These are phyloP conservation scores for Macroramphosus scolopax DNA, from an alignment of 2,797 vertebrate genomes.

Conservation along the genomic window DNA sequence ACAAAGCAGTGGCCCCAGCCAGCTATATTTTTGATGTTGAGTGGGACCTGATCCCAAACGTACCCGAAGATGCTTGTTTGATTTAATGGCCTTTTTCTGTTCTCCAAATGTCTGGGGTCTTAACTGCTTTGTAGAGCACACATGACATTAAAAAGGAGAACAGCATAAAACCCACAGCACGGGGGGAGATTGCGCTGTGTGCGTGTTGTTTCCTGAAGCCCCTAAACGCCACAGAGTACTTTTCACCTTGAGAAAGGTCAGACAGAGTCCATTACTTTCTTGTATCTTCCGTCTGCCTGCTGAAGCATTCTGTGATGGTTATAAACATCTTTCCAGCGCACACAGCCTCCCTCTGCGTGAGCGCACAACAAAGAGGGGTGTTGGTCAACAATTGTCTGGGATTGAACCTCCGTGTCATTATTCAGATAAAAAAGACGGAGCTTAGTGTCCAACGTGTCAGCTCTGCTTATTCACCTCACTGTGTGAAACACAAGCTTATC, in stretches of 20 bases:
- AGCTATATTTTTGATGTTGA: constrained; percentile 74
- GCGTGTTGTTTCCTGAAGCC: constrained; percentile 12
- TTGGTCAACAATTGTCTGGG: constrained; percentile 36
- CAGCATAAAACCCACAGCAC: background rate
- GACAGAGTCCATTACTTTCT: constrained; percentile 32
- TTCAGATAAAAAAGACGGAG: constrained; percentile 43
- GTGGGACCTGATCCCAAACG: constrained; percentile 62
- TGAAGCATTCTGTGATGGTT: constrained; percentile 41
- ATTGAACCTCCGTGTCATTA: constrained; percentile 53
- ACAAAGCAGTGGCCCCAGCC: constrained; percentile 72
- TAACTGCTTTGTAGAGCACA: constrained; percentile 57
- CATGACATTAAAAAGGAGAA: constrained; percentile 25
- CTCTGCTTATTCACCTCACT: constrained; percentile 50
- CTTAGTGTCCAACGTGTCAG: constrained; percentile 52
- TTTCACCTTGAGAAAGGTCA: constrained; percentile 63
- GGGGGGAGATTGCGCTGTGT: constrained; percentile 1
- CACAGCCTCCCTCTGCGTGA: constrained; percentile 19
- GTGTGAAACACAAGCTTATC: constrained; percentile 69
- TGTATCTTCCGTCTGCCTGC: constrained; percentile 32
- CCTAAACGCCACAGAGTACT: constrained; percentile 22
- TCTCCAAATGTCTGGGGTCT: constrained; percentile 68
- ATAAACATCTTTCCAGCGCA: constrained; percentile 37
- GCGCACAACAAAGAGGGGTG: constrained; percentile 37
- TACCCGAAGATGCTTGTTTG: constrained; percentile 67
- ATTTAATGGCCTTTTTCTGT: constrained; percentile 80